A percentile compares a stretch with the other conserved stretches of the same genome.
phyloP scores from a whole-genome alignment of 2,888 invertebrate species.

The Phytoseiulus persimilis region DNA sequence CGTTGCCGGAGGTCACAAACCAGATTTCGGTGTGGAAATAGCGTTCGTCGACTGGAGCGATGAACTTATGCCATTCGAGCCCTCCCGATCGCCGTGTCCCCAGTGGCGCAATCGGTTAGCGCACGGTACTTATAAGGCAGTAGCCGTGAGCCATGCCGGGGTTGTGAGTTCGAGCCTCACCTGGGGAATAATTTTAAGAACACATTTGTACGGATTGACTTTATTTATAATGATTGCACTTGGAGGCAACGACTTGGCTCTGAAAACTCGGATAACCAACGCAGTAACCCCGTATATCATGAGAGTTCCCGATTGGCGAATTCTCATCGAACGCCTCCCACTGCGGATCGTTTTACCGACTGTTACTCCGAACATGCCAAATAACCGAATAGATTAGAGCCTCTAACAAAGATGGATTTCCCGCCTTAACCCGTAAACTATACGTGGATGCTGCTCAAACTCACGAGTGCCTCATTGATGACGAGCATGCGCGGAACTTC shows the following conservation, averaged over 20 bases:
- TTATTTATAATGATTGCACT: neutral
- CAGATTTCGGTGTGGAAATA: neutral
- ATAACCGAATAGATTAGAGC: too few species aligned
- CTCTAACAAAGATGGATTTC: too few species aligned
- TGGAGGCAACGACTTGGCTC: neutral
- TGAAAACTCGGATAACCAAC: too few species aligned
- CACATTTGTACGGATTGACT: neutral
- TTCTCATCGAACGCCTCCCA: too few species aligned
- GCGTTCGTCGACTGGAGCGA: neutral
- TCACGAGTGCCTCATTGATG: too few species aligned
- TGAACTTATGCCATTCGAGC: neutral
- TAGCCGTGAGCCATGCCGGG: constrained; percentile 38
- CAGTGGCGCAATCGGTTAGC: constrained; percentile 39
- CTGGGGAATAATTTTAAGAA: constrained; percentile 37
- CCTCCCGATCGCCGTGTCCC: neutral
- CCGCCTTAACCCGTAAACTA: too few species aligned
- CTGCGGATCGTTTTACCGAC: too few species aligned
- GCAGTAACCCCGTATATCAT: too few species aligned
- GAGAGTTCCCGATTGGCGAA: too few species aligned
- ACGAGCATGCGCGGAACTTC: too few species aligned
- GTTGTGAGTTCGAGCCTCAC: constrained; percentile 39
- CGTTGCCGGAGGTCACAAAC: neutral
- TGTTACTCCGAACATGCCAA: too few species aligned
- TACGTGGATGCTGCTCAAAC: too few species aligned
- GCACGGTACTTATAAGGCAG: constrained; percentile 39